Conservation (phyloP, 2,113 vertebrate species). For the Oryzias celebensis region DNA sequence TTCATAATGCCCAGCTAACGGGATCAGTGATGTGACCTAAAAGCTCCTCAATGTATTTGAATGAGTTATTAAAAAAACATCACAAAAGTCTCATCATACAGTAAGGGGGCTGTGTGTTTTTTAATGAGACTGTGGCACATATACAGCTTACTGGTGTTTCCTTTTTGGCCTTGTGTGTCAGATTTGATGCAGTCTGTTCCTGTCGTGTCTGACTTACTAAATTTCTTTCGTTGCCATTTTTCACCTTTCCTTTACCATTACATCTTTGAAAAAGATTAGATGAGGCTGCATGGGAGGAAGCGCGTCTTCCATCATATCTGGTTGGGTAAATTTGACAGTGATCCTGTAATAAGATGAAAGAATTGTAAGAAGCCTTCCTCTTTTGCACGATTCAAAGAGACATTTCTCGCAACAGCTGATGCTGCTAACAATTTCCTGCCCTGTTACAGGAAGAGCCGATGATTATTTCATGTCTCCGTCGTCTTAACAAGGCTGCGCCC, state of each 20-base stretch:
- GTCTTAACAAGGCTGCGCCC: constrained; percentile 48
- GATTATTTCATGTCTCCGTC: constrained; percentile 58
- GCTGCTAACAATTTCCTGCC: constrained; percentile 49
- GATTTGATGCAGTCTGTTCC: constrained; percentile 27
- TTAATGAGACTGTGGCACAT: constrained; percentile 20
- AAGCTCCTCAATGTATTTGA: no score
- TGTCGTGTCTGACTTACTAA: constrained; percentile 31
- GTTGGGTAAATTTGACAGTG: constrained; percentile 36
- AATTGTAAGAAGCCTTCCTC: constrained; percentile 47
- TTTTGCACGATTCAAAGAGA: constrained; percentile 38
- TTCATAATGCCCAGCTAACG: no score
- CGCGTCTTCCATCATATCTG: constrained; percentile 39
- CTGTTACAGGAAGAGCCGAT: constrained; percentile 46
- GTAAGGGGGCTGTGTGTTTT: constrained; percentile 3
- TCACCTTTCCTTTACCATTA: constrained; percentile 20
- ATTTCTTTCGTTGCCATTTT: constrained; percentile 30
- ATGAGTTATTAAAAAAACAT: not conserved
- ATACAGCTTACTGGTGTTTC: not conserved
- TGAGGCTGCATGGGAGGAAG: constrained; percentile 5
- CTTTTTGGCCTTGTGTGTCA: constrained; percentile 9
- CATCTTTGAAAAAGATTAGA: constrained; percentile 34
- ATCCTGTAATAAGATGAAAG: constrained; percentile 51
- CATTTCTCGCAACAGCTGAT: constrained; percentile 41
- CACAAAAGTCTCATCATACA: not conserved
- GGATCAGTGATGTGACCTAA: no score